Evolutionary conservation across 2,888 invertebrate genomes (phyloP), one percentile per base, ranked within the genome.

Genomic region (Lasioglossum leucozonium): DNA sequence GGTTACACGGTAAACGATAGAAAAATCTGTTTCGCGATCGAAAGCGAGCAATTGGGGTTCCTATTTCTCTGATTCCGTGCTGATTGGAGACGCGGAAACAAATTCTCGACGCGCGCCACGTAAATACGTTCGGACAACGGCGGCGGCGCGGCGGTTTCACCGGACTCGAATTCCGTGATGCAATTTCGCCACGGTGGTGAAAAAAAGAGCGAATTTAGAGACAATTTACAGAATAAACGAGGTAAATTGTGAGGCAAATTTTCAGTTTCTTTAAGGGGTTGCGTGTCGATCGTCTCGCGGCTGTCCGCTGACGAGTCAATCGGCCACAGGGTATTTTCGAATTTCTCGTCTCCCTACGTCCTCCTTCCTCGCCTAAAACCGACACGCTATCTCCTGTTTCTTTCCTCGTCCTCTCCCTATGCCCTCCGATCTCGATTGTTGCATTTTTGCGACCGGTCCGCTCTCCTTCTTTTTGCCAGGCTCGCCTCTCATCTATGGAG

Each of bases 291-390:
- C 47, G 26, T 69, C 72, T 55, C 51, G 74, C 79, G 77, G 82
- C 85, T 85, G 86, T 79, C 67, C 62, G 85, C 87, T 92, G 92
- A 92, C 92, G 93, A 91, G 92, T 92, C 92, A 92, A 92, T 93
- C 81, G 84, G 84, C 84, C 87, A 87, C 81, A 84, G 79, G 85
- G 82, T 85, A 84, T 86, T 85, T 86, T 82, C 79, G 71, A 81
- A 91, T 88, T 89, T 86, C 79, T 84, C 77, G 72, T 44, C 73
- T 75, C 40, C 80, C 37, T 47, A 58, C 5, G 22, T 42, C 44
- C 30, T 40, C 37, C 30, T 40, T 73, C 74, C 34, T 11, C 6
- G n/a, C 10, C 69, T 65, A 62, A 34, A 10, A 8, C 30, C 18
- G 47, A 44, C 72, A 72, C 44, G 67, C 58, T 10, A 67, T 22